Evolutionary conservation across 2,888 invertebrate species (phyloP).

Genomic region (Amphipyra berbera): DNA sequence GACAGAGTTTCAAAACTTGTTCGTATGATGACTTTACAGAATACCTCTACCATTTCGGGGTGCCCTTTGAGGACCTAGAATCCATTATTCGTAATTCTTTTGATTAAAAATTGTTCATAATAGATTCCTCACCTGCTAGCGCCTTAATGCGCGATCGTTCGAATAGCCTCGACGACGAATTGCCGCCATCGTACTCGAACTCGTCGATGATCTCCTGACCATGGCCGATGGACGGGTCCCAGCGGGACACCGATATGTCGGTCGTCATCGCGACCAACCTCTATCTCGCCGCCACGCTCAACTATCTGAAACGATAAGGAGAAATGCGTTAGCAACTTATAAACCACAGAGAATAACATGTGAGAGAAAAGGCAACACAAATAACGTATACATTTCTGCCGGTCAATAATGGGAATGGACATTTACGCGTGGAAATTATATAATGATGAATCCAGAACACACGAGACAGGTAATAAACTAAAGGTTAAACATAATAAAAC

Average conservation of each 20-base stretch:
- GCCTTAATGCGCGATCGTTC: conserved; percentile 99
- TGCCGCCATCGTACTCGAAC: conserved; percentile 99
- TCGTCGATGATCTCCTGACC: conserved; percentile 98
- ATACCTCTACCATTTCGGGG: no score
- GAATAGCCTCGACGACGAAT: conserved; percentile 99
- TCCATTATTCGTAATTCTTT: no score
- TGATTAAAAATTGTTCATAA: no score
- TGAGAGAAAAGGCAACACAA: not conserved
- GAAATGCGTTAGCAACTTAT: conserved; percentile 16
- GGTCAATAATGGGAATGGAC: not conserved
- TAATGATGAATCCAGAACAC: no score
- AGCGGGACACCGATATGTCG: conserved; percentile 98
- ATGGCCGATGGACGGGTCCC: conserved; percentile 97
- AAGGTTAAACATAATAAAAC: no score
- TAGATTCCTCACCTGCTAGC: conserved; percentile 94
- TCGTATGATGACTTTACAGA: no score
- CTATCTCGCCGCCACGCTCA: conserved; percentile 85
- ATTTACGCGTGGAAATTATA: no score
- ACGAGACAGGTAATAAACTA: no score
- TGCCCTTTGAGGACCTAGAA: no score
- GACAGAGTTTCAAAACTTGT: no score
- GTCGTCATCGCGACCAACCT: conserved; percentile 95
- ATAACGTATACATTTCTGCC: not conserved
- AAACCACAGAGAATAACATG: not conserved
- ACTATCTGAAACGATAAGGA: conserved; percentile 73